Percentiles rank a stretch among this genome's conserved stretches.
Evolutionary conservation across 2,888 invertebrate species (phyloP).

Genomic region (Meghimatium bilineatum): DNA sequence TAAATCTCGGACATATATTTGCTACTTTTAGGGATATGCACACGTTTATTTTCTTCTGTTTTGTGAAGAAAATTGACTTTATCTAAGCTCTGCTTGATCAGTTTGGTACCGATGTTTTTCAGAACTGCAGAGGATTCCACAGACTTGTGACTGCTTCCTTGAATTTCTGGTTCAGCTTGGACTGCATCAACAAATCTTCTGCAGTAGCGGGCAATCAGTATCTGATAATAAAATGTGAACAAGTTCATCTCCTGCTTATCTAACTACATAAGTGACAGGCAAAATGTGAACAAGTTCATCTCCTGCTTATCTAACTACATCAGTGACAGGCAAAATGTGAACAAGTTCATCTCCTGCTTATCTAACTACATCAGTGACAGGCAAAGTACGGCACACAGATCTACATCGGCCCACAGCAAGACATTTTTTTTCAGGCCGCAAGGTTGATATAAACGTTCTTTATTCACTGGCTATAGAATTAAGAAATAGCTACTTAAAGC

Average conservation of each 20-base stretch:
- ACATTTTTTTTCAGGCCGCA: too few relatives aligned
- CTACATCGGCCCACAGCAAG: too few relatives aligned
- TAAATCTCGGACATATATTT: conserved; percentile 1
- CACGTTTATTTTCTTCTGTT: background rate
- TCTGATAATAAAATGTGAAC: conserved; percentile 34
- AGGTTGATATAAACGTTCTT: too few relatives aligned
- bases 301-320: too few relatives aligned
- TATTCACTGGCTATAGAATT: too few relatives aligned
- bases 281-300: background rate
- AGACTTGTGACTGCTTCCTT: conserved; percentile 34
- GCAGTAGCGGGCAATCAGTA: conserved; percentile 53
- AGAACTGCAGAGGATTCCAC: background rate
- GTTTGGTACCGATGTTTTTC: background rate
- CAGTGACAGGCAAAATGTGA: too few relatives aligned
- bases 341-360: background rate
- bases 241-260: background rate
- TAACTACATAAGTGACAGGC: too few relatives aligned
- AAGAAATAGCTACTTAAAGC: too few relatives aligned
- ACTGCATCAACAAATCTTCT: conserved; percentile 50
- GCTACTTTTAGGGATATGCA: background rate
- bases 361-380: too few relatives aligned
- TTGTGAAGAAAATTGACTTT: background rate
- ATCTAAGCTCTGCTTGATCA: background rate
- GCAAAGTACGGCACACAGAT: too few relatives aligned
- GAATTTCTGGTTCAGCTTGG: background rate